These are phyloP conservation scores for Linnaemya tessellans DNA, from an alignment of 2,888 invertebrate genomes.

Conservation along the genomic window DNA sequence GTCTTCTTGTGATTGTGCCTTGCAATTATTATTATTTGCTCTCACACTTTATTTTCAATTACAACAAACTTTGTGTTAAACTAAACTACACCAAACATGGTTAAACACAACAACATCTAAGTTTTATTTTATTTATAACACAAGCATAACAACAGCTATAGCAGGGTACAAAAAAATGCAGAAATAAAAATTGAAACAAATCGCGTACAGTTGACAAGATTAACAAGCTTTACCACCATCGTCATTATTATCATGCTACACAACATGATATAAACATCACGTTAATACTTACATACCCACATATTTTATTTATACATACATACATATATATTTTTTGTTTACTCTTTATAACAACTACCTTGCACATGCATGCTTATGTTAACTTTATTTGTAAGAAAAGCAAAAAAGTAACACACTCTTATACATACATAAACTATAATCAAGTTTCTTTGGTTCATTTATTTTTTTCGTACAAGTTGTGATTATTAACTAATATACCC, in stretches of 20 bases:
- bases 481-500: slow-evolving; percentile 59
- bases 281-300: slow-evolving; percentile 33
- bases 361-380: slow-evolving; percentile 61
- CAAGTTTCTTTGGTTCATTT: slow-evolving; percentile 3
- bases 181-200: slow-evolving; percentile 68
- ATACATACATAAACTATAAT: slow-evolving; percentile 13
- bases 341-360: slow-evolving; percentile 14
- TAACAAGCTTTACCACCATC: slow-evolving; percentile 76
- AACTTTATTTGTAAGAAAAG: neutral
- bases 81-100: slow-evolving; percentile 68
- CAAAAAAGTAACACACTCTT: neutral
- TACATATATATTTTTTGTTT: neutral
- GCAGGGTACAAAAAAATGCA: slow-evolving; percentile 5
- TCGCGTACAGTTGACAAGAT: slow-evolving; percentile 81
- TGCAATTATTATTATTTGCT: slow-evolving; percentile 28
- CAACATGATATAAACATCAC: slow-evolving; percentile 61
- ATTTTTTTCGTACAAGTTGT: neutral
- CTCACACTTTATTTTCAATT: slow-evolving; percentile 66
- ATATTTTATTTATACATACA: neutral
- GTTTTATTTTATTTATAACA: slow-evolving; percentile 32
- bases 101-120: slow-evolving; percentile 45
- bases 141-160: slow-evolving; percentile 18
- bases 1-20: neutral
- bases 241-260: slow-evolving; percentile 48
- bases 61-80: slow-evolving; percentile 67